phyloP scores from a whole-genome alignment of 2,113 vertebrate genomes.

The Falcunculus frontatus region DNA sequence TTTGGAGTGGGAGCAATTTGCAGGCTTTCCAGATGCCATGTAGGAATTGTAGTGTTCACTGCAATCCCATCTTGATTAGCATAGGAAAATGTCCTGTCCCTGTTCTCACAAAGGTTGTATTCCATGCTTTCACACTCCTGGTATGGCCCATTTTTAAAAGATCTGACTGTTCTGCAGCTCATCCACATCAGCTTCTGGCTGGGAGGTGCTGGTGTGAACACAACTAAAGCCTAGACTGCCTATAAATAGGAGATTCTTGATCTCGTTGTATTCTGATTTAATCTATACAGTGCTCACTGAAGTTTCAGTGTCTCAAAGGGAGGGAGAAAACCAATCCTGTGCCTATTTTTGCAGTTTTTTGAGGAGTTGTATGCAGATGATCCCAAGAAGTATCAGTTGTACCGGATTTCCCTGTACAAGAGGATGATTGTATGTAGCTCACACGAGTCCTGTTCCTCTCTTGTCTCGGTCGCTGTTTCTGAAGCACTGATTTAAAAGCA shows the following conservation, averaged over 20 bases:
- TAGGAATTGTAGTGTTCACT: background rate
- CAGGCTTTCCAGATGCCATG: background rate
- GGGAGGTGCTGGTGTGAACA: background rate
- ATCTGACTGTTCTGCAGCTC: background rate
- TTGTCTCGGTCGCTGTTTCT: constrained; percentile 57
- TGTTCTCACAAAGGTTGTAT: background rate
- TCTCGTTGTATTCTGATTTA: constrained; percentile 19
- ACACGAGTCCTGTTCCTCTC: background rate
- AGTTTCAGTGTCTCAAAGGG: background rate
- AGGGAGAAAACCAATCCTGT: constrained; percentile 65
- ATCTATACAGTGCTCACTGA: constrained; percentile 15
- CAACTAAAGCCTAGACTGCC: background rate
- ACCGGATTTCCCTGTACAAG: constrained; percentile 93
- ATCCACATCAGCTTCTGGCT: background rate
- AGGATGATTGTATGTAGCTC: constrained; percentile 98
- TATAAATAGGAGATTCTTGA: background rate
- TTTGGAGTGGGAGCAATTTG: background rate
- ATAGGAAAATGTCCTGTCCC: background rate
- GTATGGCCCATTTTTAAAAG: background rate
- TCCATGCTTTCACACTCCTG: background rate
- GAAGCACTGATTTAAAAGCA: constrained; percentile 74
- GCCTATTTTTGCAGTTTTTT: constrained; percentile 87
- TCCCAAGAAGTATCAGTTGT: constrained; percentile 87
- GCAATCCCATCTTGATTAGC: background rate
- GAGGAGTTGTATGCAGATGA: constrained; percentile 94